A percentile compares a stretch with the other conserved stretches of the same genome.
Conservation (phyloP, 1,140 invertebrate genomes). For the Daktulosphaira vitifoliae region DNA sequence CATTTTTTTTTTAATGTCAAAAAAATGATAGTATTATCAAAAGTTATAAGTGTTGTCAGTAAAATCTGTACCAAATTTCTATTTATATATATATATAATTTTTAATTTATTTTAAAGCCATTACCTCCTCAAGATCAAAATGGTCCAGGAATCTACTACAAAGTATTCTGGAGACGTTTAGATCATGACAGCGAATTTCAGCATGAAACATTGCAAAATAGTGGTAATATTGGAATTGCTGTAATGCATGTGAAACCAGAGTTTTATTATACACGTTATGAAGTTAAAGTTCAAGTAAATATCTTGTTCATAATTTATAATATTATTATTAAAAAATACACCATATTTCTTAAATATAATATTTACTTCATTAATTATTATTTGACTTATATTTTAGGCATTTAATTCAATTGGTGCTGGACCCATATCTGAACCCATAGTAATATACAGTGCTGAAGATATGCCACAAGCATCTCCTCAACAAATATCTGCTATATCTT, state of each 20-base stretch:
- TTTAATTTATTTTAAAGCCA: conserved; percentile 50
- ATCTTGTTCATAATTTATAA: no score
- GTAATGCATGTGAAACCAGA: conserved; percentile 63
- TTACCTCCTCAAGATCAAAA: conserved; percentile 70
- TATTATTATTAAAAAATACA: no score
- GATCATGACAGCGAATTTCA: conserved; percentile 61
- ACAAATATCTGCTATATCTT: conserved; percentile 62
- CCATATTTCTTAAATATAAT: not conserved
- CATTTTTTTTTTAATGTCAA: not conserved
- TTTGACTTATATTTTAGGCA: conserved; percentile 56
- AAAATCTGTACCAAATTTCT: no score
- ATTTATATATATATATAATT: no score
- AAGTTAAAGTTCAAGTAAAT: conserved; percentile 70
- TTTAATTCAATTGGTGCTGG: conserved; percentile 74
- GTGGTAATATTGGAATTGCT: conserved; percentile 65
- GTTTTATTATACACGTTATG: conserved; percentile 80
- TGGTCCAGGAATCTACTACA: conserved; percentile 81
- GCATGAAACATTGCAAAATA: conserved; percentile 55
- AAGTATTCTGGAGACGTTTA: conserved; percentile 75
- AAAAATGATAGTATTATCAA: not conserved
- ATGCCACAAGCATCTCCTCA: conserved; percentile 87
- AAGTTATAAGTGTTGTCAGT: no score
- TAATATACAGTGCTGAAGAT: conserved; percentile 86
- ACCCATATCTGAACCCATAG: conserved; percentile 64
- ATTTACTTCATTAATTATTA: no score